A percentile compares a stretch with the other conserved stretches of the same genome.
Evolutionary conservation across 2,113 vertebrate genomes (phyloP).

Genomic region (Pachycephala philippinensis): DNA sequence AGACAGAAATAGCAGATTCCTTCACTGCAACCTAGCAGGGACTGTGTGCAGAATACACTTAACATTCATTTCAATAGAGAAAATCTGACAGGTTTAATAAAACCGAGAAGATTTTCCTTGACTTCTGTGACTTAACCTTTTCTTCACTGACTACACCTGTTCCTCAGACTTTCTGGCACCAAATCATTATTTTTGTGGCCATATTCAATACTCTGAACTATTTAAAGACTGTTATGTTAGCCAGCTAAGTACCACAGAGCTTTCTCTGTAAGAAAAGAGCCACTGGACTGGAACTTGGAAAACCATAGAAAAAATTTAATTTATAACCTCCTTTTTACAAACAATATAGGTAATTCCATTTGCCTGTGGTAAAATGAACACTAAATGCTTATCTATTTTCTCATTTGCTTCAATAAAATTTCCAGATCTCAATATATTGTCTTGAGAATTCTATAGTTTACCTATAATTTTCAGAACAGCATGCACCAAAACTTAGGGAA

Average conservation of each 20-base stretch:
- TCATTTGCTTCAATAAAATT: background rate
- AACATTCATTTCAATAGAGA: constrained; percentile 38
- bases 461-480: background rate
- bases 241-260: background rate
- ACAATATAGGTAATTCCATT: background rate
- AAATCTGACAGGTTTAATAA: constrained; percentile 54
- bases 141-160: constrained; percentile 3
- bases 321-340: background rate
- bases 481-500: background rate
- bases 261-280: background rate
- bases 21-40: background rate
- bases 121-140: constrained; percentile 48
- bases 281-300: background rate
- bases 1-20: background rate
- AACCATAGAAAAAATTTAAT: background rate
- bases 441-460: background rate
- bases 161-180: constrained; percentile 40
- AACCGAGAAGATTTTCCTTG: constrained; percentile 45
- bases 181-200: constrained; percentile 21
- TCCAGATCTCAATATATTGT: background rate
- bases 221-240: background rate
- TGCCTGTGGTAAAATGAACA: background rate
- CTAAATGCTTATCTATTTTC: background rate
- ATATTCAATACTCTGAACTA: background rate
- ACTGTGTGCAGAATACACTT: constrained; percentile 7